A percentile compares a stretch with the other conserved stretches of the same genome.
Conservation (phyloP, 2,797 vertebrate genomes). For the Helicolenus hilgendorfi region DNA sequence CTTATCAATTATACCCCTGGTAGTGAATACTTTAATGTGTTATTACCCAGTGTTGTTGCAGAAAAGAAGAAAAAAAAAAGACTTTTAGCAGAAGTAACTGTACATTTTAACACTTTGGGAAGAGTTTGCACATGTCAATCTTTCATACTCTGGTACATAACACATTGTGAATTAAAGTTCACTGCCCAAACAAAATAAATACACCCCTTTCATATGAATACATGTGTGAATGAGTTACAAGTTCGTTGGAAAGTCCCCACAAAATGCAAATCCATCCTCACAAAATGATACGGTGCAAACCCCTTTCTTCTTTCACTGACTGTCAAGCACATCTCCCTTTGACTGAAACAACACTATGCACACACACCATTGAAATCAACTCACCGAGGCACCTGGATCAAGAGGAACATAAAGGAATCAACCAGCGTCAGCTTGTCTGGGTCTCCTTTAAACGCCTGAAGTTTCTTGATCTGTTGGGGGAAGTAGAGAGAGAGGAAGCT, state of each 20-base stretch:
- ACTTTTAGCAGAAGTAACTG: neutral
- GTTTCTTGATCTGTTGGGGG: constrained; percentile 93
- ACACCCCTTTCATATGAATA: neutral
- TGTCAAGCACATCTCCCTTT: constrained; percentile 34
- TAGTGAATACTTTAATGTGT: neutral
- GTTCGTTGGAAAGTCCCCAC: neutral
- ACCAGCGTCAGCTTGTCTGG: constrained; percentile 95
- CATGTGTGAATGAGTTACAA: neutral
- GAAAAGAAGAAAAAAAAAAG: neutral
- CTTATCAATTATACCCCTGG: neutral
- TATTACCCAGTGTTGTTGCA: neutral
- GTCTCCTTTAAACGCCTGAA: constrained; percentile 95
- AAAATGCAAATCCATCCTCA: neutral
- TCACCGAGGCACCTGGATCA: constrained; percentile 98
- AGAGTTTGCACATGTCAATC: neutral
- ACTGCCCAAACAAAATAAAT: neutral
- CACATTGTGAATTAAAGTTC: neutral
- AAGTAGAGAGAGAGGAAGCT: constrained; percentile 41
- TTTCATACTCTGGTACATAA: too few species aligned
- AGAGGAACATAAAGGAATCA: constrained; percentile 96
- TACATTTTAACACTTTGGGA: neutral
- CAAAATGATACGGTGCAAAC: neutral
- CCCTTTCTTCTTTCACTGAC: constrained; percentile 1
- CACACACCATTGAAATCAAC: constrained; percentile 52
- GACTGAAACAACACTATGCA: neutral